Base-by-base conservation (phyloP, 2,888 invertebrate genomes). In the Phaonia tiefii region DNA sequence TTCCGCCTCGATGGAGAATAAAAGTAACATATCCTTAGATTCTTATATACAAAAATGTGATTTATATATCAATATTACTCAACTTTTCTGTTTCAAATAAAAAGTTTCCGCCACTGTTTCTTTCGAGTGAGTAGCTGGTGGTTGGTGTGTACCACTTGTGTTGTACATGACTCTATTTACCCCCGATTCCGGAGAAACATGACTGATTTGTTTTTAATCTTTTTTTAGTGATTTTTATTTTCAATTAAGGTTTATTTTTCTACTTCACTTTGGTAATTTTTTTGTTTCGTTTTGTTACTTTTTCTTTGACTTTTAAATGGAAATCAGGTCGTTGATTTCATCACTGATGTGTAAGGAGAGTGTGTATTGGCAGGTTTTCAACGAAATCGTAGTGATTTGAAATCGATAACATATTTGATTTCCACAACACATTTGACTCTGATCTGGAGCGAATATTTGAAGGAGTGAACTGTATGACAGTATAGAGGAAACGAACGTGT, bases 121-220 rank as follows among this genome's bases (percentile, higher is more conserved):
- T n/a, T n/a, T n/a, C n/a, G n/a, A n/a, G n/a, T n/a, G n/a, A n/a
- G n/a, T n/a, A n/a, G n/a, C n/a, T n/a, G n/a, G n/a, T n/a, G n/a
- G n/a, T n/a, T n/a, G n/a, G n/a, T n/a, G n/a, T 37, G 31, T 31
- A 8, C 39, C 37, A 39, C 42, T 26, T 42, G 60, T 11, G 26
- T 8, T 17, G 31, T 31, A 5, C 31, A 31, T 31, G 31, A 31
- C 31, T 31, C 4, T 31, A 31, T 31, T 5, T 31, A 5, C 8
- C 31, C 3, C 3, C 8, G 39, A 25, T 7, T 15, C 8, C 15
- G n/a, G 5, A 10, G 49, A 44, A 67, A 71, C 76, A 80, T 79
- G 76, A 82, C 66, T 77, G 74, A 79, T 82, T 79, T 76, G 74
- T 75, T 83, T 83, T 78, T 82, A 80, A 82, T 82, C 79, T 82